Conservation (phyloP, 2,888 invertebrate genomes). For the Heterodera filipjevi region DNA sequence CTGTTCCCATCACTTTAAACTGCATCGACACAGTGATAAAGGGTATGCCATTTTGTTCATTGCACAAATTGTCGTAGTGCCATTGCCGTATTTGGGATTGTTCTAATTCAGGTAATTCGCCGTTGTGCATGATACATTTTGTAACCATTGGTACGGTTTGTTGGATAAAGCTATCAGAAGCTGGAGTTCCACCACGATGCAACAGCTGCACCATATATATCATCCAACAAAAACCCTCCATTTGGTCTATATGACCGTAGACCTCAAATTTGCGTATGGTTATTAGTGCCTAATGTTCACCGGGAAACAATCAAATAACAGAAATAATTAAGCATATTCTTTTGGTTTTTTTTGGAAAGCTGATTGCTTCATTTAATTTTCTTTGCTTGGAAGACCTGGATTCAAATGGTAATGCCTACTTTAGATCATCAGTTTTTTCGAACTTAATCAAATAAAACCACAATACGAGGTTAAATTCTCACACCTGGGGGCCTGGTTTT, state of each 20-base stretch:
- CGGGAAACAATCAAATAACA: no score
- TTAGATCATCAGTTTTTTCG: no score
- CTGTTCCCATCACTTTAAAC: not conserved
- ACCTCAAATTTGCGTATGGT: not conserved
- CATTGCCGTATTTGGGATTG: not conserved
- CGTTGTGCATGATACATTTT: not conserved
- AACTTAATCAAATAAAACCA: no score
- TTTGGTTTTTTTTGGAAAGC: no score
- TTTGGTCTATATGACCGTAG: not conserved
- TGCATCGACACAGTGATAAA: not conserved
- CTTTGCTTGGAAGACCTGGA: no score
- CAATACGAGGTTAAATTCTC: no score
- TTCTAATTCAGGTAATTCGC: not conserved
- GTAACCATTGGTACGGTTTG: not conserved
- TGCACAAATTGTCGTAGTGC: not conserved
- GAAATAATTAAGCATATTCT: no score
- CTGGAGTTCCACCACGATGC: not conserved
- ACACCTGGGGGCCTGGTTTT: no score
- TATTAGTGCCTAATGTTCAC: no score
- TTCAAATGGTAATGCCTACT: no score
- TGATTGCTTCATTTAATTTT: no score
- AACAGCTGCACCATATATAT: not conserved
- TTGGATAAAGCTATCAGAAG: not conserved
- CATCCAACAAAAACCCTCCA: not conserved
- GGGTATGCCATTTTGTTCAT: not conserved